A percentile compares a stretch with the other conserved stretches of the same genome.
These are phyloP conservation scores for Oncopodura yosiiana DNA, from an alignment of 1,140 invertebrate genomes.

Conservation along the genomic window DNA sequence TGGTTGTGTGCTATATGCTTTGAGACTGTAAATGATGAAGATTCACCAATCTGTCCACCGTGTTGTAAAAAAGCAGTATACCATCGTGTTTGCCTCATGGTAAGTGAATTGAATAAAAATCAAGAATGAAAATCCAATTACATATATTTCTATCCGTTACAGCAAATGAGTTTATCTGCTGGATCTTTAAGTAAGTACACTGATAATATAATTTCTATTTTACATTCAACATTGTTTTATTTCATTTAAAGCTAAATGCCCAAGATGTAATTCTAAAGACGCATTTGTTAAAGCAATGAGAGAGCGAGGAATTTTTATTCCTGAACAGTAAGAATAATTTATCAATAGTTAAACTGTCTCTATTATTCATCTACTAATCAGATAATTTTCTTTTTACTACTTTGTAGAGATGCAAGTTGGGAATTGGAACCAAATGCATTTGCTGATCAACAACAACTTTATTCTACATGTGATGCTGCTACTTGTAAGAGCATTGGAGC, in stretches of 20 bases:
- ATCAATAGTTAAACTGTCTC: neutral
- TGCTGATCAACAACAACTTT: conserved; percentile 36
- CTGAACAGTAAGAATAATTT: conserved; percentile 41
- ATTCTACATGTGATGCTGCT: conserved; percentile 23
- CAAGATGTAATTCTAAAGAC: conserved; percentile 54
- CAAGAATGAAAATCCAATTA: too few species aligned
- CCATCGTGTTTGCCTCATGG: conserved; percentile 45
- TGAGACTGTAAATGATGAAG: conserved; percentile 35
- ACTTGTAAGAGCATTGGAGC: too few species aligned
- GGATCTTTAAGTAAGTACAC: neutral
- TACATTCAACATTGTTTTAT: conserved; percentile 38
- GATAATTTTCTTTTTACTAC: neutral
- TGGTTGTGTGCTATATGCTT: conserved; percentile 42
- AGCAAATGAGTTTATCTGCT: neutral
- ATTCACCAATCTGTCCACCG: conserved; percentile 40
- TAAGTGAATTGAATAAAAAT: too few species aligned
- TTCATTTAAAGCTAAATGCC: conserved; percentile 63
- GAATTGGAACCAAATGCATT: conserved; percentile 54
- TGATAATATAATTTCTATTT: too few species aligned
- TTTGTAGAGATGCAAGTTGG: conserved; percentile 54
- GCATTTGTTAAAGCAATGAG: conserved; percentile 49
- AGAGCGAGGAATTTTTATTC: conserved; percentile 52
- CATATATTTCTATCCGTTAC: too few species aligned
- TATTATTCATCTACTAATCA: conserved; percentile 6
- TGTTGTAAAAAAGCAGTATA: conserved; percentile 47